Evolutionary conservation across 2,113 vertebrate species (phyloP).

Genomic region (Platysteira castanea): DNA sequence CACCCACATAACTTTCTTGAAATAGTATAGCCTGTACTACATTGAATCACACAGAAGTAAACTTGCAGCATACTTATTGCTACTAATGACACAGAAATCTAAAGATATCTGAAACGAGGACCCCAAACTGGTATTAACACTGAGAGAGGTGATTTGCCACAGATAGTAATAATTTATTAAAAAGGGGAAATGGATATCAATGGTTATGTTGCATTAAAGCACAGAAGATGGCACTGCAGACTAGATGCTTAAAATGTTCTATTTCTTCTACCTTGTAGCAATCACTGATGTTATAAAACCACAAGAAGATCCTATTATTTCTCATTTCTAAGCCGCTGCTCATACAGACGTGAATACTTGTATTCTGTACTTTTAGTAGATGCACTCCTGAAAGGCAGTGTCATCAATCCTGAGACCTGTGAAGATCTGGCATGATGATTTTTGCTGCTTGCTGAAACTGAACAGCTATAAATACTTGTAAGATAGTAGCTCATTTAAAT

Average conservation of each 20-base stretch:
- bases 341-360: not conserved
- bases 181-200: not conserved
- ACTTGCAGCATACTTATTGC: not conserved
- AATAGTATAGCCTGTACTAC: not conserved
- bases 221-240: constrained; percentile 66
- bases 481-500: not conserved
- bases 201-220: not conserved
- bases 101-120: not conserved
- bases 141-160: not conserved
- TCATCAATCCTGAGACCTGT: not conserved
- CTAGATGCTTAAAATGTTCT: not conserved
- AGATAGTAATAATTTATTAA: not conserved
- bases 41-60: not conserved
- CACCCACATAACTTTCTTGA: not conserved
- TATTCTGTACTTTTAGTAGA: not conserved
- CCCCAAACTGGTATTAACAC: not conserved
- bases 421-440: not conserved
- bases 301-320: not conserved
- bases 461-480: not conserved
- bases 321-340: constrained; percentile 8
- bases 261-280: not conserved
- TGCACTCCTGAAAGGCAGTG: not conserved
- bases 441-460: not conserved
- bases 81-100: not conserved
- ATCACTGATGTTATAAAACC: not conserved